phyloP scores from a whole-genome alignment of 2,888 invertebrate genomes.

The Notodonta ziczac region DNA sequence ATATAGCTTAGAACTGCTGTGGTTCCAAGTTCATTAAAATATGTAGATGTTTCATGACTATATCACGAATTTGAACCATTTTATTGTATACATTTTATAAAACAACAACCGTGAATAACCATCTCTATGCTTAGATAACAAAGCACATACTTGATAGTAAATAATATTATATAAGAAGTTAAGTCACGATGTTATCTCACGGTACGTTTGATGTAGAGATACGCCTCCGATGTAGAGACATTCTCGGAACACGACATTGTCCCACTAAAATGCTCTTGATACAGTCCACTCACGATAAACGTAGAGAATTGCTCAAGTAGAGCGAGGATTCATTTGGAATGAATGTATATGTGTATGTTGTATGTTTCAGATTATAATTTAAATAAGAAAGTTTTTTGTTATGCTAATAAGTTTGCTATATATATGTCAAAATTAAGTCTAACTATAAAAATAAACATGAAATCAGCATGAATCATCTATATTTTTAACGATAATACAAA shows the following conservation, averaged over 20 bases:
- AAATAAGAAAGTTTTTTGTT: neutral
- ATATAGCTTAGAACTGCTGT: too few species aligned
- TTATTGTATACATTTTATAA: too few species aligned
- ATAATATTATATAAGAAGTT: slow-evolving; percentile 39
- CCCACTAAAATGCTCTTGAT: slow-evolving; percentile 39
- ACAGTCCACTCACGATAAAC: slow-evolving; percentile 45
- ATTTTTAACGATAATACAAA: too few species aligned
- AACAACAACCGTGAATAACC: neutral
- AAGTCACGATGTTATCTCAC: slow-evolving; percentile 37
- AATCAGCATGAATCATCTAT: too few species aligned
- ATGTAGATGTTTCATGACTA: too few species aligned
- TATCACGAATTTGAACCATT: too few species aligned
- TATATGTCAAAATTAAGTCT: too few species aligned
- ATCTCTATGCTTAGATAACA: neutral
- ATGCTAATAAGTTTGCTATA: too few species aligned
- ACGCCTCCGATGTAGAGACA: slow-evolving; percentile 39
- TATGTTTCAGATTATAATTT: neutral
- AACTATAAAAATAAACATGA: too few species aligned
- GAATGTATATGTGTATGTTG: neutral
- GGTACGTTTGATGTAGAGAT: slow-evolving; percentile 34
- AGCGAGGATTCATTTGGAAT: slow-evolving; percentile 1
- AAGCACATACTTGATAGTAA: slow-evolving; percentile 9
- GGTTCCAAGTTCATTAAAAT: too few species aligned
- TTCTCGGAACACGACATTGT: slow-evolving; percentile 42
- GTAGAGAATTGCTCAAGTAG: slow-evolving; percentile 6